A percentile compares a stretch with the other conserved stretches of the same genome.
Evolutionary conservation across 2,888 invertebrate genomes (phyloP).

Genomic region (Elysia crispata): DNA sequence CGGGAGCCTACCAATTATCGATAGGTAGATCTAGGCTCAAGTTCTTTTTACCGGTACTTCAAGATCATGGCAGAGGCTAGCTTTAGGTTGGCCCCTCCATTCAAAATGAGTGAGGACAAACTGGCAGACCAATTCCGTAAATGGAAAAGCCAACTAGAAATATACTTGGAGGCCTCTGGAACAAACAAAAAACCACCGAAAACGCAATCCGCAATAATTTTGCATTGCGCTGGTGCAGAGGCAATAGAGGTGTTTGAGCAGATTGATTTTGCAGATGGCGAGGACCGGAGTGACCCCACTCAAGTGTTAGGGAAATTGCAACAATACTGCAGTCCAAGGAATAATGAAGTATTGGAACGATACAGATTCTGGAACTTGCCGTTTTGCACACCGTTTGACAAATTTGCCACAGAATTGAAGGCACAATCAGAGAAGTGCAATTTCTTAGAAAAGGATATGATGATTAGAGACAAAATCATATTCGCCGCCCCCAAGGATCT

Average conservation of each 20-base stretch:
- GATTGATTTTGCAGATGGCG: neutral
- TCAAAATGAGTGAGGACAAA: no score
- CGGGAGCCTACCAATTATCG: no score
- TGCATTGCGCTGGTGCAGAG: slow-evolving; percentile 12
- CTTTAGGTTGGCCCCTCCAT: no score
- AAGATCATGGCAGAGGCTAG: no score
- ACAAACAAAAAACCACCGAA: neutral
- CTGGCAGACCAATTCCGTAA: no score
- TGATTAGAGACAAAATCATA: neutral
- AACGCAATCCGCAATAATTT: neutral
- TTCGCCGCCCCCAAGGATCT: neutral
- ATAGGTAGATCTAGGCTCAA: no score
- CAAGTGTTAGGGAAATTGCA: neutral
- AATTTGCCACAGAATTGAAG: neutral
- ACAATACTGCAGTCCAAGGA: slow-evolving; percentile 27
- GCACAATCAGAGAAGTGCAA: neutral
- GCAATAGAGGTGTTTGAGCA: slow-evolving; percentile 6
- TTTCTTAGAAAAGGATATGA: neutral
- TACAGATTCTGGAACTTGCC: neutral
- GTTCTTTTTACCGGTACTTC: no score
- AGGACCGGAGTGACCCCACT: neutral
- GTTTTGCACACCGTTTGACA: neutral
- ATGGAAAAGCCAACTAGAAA: no score
- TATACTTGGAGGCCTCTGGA: slow-evolving; percentile 6
- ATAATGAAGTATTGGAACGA: neutral